Base-by-base conservation (phyloP, 2,888 invertebrate species). In the Lasioglossum malachurum region DNA sequence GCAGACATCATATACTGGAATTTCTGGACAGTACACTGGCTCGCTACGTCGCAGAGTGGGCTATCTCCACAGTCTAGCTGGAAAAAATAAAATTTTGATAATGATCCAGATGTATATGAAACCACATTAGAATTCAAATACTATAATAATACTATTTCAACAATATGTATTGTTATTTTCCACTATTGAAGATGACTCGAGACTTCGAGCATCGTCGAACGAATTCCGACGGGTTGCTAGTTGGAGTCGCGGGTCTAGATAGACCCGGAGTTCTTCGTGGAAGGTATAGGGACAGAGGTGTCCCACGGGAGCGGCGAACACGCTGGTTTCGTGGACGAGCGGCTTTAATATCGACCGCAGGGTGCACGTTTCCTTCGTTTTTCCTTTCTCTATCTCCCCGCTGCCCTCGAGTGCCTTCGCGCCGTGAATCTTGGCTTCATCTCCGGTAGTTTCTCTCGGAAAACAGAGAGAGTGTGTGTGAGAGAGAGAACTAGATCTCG, bases 321-420 rank as follows among this genome's bases (percentile, higher is more conserved):
- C 44, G n/a, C 16, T 19, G 49, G 44, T 44, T 64, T 85, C 75
- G 74, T 41, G 82, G 46, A 46, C 49, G 64, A 57, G 46, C 82
- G 57, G 69, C 75, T 75, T 85, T 77, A 84, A 87, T 87, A 87
- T 88, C 80, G 87, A 87, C 80, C 87, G 44, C 49, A 7, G 53
- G 73, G 31, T 27, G 38, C 67, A 53, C 75, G 69, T 60, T 75
- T 76, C 67, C n/a, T 23, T 7, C 53, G 31, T 41, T 57, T 57
- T 78, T 75, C 74, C 64, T 75, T 73, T 78, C 35, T 41, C n/a
- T 74, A 41, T 10, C 57, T 49, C 27, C 44, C 38, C 38, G 19
- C 19, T 44, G 64, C 23, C 44, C 53, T 46, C 49, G 77, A 69
- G 41, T 23, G 69, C 23, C 69, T 69, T 69, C n/a, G 69, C 38